A percentile compares a stretch with the other conserved stretches of the same genome.
Evolutionary conservation across 2,888 invertebrate genomes (phyloP).

Genomic region (Coelogynopora nodosa): DNA sequence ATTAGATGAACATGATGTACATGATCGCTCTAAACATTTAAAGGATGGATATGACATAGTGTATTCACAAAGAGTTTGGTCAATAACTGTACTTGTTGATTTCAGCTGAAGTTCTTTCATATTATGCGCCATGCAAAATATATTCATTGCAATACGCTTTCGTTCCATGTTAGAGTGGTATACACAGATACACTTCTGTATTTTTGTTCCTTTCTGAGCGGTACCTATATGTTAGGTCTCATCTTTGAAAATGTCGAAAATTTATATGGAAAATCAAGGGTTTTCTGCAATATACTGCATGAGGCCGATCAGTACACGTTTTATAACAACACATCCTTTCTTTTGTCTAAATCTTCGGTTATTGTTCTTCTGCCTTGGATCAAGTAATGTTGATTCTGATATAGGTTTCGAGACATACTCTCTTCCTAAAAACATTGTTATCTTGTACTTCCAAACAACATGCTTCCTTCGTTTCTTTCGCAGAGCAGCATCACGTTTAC

Average conservation of each 20-base stretch:
- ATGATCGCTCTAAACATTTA: background rate
- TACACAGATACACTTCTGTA: background rate
- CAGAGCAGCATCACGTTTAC: background rate
- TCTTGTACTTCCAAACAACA: background rate
- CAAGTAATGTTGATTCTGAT: background rate
- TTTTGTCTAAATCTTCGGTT: conserved; percentile 4
- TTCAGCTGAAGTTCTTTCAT: background rate
- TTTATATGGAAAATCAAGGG: background rate
- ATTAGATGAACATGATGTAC: background rate
- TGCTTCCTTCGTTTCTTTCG: background rate
- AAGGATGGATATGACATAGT: background rate
- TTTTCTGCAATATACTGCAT: conserved; percentile 2
- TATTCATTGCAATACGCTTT: background rate
- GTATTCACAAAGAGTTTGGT: background rate
- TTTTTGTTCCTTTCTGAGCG: background rate
- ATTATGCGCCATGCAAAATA: background rate
- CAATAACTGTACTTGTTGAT: background rate
- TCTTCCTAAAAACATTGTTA: background rate
- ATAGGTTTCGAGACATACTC: conserved; percentile 1
- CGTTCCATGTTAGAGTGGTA: background rate
- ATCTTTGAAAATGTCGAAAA: conserved; percentile 17
- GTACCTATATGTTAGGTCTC: background rate
- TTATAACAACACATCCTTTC: background rate
- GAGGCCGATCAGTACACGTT: background rate
- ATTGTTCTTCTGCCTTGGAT: background rate